phyloP scores from a whole-genome alignment of 2,113 vertebrate genomes.

The Micromys minutus region DNA sequence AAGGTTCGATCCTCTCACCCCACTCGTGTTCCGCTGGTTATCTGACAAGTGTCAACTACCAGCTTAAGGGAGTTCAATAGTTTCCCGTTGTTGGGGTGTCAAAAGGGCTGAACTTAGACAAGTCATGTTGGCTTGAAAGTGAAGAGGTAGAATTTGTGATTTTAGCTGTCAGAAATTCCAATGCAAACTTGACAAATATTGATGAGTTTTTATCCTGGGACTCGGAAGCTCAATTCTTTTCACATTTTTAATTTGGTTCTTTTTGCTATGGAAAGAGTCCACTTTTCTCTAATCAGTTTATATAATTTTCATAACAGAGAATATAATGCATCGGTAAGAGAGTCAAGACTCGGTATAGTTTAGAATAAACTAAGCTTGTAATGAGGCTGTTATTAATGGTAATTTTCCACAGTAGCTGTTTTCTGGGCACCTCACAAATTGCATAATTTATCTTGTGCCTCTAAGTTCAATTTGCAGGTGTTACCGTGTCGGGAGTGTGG shows the following conservation, averaged over 20 bases:
- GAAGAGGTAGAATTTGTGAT: constrained; percentile 64
- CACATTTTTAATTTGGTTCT: background rate
- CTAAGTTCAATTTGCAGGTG: constrained; percentile 51
- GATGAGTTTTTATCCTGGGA: constrained; percentile 57
- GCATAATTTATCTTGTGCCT: constrained; percentile 59
- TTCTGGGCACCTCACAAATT: constrained; percentile 39
- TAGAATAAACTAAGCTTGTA: constrained; percentile 50
- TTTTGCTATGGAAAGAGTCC: constrained; percentile 38
- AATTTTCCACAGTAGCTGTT: constrained; percentile 32
- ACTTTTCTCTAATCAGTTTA: constrained; percentile 41
- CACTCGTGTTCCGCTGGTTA: constrained; percentile 63
- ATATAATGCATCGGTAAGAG: constrained; percentile 41
- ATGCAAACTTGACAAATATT: constrained; percentile 68
- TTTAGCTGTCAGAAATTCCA: constrained; percentile 72
- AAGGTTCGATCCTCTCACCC: constrained; percentile 64
- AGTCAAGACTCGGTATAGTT: constrained; percentile 20
- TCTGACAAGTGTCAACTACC: constrained; percentile 76
- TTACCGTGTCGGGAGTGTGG: background rate
- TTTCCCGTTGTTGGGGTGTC: constrained; percentile 80
- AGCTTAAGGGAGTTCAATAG: constrained; percentile 78
- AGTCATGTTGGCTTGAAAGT: constrained; percentile 69
- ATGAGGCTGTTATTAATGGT: constrained; percentile 63
- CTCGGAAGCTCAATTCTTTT: constrained; percentile 47
- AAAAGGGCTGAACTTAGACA: constrained; percentile 80
- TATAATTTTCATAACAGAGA: constrained; percentile 49